Conservation (phyloP, 2,888 invertebrate species). For the Coenonympha glycerion region DNA sequence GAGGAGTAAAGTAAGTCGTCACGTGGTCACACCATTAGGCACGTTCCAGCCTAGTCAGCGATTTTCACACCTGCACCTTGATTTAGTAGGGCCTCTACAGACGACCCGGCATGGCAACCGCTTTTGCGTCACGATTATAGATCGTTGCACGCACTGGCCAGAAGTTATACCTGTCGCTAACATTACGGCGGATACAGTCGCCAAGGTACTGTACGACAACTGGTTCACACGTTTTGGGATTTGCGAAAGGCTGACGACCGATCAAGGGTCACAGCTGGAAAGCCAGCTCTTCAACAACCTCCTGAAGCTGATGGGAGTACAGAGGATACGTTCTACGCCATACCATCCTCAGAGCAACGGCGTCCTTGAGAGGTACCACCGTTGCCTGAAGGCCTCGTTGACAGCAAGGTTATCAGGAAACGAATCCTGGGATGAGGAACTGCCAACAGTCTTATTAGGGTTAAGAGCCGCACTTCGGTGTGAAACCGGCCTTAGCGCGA, state of each 20-base stretch:
- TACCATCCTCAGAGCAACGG: not conserved
- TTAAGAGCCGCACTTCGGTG: not conserved
- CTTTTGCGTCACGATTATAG: slow-evolving; percentile 29
- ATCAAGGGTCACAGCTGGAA: slow-evolving; percentile 30
- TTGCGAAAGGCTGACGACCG: slow-evolving; percentile 21
- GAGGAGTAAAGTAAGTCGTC: slow-evolving; percentile 20
- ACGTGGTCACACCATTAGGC: slow-evolving; percentile 14
- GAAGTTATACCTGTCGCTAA: slow-evolving; percentile 27
- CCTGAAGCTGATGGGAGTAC: not conserved
- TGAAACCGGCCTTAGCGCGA: not conserved
- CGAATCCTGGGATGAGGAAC: not conserved
- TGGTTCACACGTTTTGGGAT: slow-evolving; percentile 29
- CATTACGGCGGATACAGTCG: slow-evolving; percentile 20
- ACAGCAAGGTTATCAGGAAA: not conserved
- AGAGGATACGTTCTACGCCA: not conserved
- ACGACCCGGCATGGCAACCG: slow-evolving; percentile 18
- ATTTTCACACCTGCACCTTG: slow-evolving; percentile 29
- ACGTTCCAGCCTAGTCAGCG: slow-evolving; percentile 14
- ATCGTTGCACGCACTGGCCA: slow-evolving; percentile 30
- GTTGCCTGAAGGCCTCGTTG: not conserved
- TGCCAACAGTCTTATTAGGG: not conserved
- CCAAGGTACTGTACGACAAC: slow-evolving; percentile 22
- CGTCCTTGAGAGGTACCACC: not conserved
- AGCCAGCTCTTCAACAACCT: slow-evolving; percentile 12
- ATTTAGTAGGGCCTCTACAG: slow-evolving; percentile 29